Percentiles rank a stretch among this genome's conserved stretches.
These are phyloP conservation scores for Byasa hedistus DNA, from an alignment of 2,888 invertebrate genomes.

Conservation along the genomic window DNA sequence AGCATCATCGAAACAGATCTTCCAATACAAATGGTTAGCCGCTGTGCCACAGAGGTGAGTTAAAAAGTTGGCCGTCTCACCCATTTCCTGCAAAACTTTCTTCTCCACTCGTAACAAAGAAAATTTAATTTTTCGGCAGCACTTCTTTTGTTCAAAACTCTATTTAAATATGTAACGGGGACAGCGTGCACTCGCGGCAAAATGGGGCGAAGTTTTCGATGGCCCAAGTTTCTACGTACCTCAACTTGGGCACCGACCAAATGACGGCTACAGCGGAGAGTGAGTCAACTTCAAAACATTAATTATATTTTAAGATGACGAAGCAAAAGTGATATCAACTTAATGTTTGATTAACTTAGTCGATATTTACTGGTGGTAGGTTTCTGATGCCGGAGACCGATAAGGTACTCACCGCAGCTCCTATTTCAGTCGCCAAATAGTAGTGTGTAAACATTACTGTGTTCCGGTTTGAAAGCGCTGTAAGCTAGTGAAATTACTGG, in stretches of 20 bases:
- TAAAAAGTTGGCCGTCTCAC: neutral
- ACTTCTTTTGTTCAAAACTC: conserved; percentile 16
- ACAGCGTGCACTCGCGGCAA: conserved; percentile 12
- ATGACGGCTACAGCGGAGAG: conserved; percentile 27
- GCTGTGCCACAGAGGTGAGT: no score
- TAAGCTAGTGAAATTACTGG: no score
- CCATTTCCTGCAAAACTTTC: neutral
- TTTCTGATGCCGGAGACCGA: no score
- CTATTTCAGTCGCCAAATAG: no score
- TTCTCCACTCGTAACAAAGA: neutral
- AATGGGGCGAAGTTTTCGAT: conserved; percentile 22
- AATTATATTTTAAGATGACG: neutral
- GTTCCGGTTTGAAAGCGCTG: no score
- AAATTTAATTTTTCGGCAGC: conserved; percentile 12
- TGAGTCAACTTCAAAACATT: conserved; percentile 6
- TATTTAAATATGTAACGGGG: conserved; percentile 29
- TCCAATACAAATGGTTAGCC: no score
- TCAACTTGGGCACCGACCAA: conserved; percentile 2
- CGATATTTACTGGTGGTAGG: no score
- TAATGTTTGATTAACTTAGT: no score
- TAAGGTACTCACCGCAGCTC: no score
- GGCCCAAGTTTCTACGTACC: conserved; percentile 18
- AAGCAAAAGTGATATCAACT: neutral
- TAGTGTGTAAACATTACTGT: no score
- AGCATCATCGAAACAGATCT: no score